These are phyloP conservation scores for Hoplias malabaricus DNA, from an alignment of 2,113 vertebrate genomes.

Conservation along the genomic window DNA sequence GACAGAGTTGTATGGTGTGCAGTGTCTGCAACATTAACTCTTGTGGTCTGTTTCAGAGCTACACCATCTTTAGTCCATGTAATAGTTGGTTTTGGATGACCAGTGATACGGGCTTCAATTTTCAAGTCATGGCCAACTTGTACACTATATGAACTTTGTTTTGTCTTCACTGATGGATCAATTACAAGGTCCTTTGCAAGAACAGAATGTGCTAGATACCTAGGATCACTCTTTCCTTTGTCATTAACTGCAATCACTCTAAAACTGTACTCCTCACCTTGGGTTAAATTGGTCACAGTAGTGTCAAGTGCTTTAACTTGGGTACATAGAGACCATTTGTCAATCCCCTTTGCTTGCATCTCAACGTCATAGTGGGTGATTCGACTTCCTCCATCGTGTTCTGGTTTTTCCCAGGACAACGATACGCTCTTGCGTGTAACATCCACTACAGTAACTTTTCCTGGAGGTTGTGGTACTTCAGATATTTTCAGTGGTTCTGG, in stretches of 20 bases:
- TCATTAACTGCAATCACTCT: conserved; percentile 94
- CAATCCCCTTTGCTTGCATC: conserved; percentile 88
- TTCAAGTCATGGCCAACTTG: conserved; percentile 94
- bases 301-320: conserved; percentile 89
- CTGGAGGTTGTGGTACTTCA: conserved; percentile 95
- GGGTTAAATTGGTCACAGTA: conserved; percentile 83
- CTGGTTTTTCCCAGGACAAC: conserved; percentile 90
- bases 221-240: conserved; percentile 94
- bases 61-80: conserved; percentile 91
- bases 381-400: conserved; percentile 94
- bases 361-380: conserved; percentile 93
- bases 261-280: conserved; percentile 93
- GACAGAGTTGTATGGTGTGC: conserved; percentile 78
- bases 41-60: conserved; percentile 91
- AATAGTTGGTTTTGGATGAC: conserved; percentile 91
- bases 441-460: conserved; percentile 91
- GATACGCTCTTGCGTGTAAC: conserved; percentile 89
- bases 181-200: conserved; percentile 91
- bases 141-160: conserved; percentile 84
- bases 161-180: conserved; percentile 86
- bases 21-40: conserved; percentile 87
- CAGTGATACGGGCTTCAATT: conserved; percentile 88
- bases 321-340: conserved; percentile 90
- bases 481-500: conserved; percentile 90
- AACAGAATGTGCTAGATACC: conserved; percentile 85